These are phyloP conservation scores for Temnothorax ravouxi DNA, from an alignment of 2,888 invertebrate genomes.

Conservation along the genomic window DNA sequence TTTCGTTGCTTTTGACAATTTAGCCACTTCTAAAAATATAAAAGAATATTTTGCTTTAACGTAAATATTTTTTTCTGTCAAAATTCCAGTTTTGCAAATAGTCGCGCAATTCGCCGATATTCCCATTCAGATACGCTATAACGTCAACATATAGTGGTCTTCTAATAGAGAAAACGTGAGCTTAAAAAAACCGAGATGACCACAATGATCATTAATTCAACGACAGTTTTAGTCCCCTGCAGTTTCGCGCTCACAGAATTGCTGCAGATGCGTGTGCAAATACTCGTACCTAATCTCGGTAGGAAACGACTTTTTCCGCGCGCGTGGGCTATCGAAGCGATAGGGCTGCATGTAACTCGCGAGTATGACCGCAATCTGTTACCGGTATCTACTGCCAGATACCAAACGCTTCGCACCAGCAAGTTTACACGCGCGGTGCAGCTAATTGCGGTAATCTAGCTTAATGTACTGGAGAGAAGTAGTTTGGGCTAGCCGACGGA, in stretches of 20 bases:
- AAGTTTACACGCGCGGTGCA: conserved; percentile 37
- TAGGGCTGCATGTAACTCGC: neutral
- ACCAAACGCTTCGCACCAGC: conserved; percentile 40
- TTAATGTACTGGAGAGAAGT: conserved; percentile 45
- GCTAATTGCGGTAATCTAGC: conserved; percentile 48
- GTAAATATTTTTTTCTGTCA: neutral
- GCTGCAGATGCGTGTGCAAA: neutral
- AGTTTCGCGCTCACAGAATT: neutral
- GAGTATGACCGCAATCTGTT: conserved; percentile 40
- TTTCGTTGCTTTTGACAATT: neutral
- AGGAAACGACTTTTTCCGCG: conserved; percentile 37
- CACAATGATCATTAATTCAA: neutral
- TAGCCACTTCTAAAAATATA: neutral
- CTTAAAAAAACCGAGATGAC: neutral
- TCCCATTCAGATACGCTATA: neutral
- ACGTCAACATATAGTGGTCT: neutral
- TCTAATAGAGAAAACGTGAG: neutral
- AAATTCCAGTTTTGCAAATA: neutral
- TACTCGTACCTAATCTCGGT: conserved; percentile 28
- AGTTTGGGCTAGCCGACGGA: conserved; percentile 15
- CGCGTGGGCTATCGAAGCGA: conserved; percentile 11
- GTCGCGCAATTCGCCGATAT: neutral
- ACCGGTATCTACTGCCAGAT: conserved; percentile 41
- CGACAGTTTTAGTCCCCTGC: neutral
- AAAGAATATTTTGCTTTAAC: neutral